Evolutionary conservation across 2,888 invertebrate species (phyloP).

Genomic region (Xestia sexstrigata): DNA sequence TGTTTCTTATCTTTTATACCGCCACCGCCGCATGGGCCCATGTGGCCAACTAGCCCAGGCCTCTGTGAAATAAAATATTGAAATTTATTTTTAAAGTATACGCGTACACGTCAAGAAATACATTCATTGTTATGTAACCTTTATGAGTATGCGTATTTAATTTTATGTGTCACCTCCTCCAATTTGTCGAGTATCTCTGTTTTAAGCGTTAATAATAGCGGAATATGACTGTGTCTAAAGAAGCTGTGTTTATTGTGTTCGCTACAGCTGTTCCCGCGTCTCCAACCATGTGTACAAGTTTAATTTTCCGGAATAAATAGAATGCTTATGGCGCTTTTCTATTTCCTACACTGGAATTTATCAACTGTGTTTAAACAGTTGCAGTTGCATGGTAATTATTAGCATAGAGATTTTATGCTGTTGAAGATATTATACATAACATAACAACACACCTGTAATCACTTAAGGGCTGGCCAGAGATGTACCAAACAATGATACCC

Average conservation of each 20-base stretch:
- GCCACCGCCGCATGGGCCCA: not conserved
- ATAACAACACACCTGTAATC: not conserved
- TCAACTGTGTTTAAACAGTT: not conserved
- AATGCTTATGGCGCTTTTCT: not conserved
- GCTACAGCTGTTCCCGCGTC: constrained; percentile 9
- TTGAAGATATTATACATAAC: not conserved
- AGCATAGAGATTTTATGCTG: not conserved
- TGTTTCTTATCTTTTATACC: not conserved
- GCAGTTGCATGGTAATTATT: not conserved
- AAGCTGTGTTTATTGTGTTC: constrained; percentile 9
- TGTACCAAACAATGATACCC: too few species aligned
- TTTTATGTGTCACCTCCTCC: not conserved
- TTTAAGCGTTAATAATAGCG: constrained; percentile 36
- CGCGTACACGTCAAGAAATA: too few species aligned
- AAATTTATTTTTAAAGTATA: too few species aligned
- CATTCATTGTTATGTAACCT: too few species aligned
- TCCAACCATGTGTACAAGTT: not conserved
- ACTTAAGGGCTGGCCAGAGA: not conserved
- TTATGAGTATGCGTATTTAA: not conserved
- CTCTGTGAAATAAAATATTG: not conserved
- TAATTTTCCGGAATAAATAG: constrained; percentile 5
- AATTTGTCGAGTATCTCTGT: not conserved
- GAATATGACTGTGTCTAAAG: constrained; percentile 16
- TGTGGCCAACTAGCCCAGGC: not conserved
- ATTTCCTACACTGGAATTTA: not conserved